These are phyloP conservation scores for Hydrocynus forskahlii DNA, from an alignment of 2,797 vertebrate species.

Conservation along the genomic window DNA sequence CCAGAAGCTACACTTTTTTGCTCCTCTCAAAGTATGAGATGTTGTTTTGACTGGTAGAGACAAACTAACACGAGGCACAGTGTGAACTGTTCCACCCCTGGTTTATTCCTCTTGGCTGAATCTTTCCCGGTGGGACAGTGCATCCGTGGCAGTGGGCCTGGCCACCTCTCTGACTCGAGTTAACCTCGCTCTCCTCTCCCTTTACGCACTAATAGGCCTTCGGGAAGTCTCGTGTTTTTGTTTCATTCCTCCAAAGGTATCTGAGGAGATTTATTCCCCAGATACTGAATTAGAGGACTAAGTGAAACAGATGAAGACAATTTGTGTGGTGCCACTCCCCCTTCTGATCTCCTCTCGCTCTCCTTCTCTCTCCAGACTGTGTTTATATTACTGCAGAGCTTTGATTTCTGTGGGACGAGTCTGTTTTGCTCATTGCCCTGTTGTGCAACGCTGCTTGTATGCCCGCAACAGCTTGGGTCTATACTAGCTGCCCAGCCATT, in stretches of 20 bases:
- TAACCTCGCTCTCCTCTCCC: conserved; percentile 35
- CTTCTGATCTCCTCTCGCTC: conserved; percentile 40
- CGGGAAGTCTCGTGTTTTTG: conserved; percentile 41
- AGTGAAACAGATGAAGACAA: conserved; percentile 64
- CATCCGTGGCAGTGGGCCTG: conserved; percentile 22
- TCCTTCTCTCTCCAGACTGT: conserved; percentile 48
- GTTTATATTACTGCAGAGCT: conserved; percentile 60
- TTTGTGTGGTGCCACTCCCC: conserved; percentile 54
- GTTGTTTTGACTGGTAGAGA: conserved; percentile 53
- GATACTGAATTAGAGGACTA: conserved; percentile 52
- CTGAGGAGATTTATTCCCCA: conserved; percentile 55
- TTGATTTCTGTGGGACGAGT: conserved; percentile 55
- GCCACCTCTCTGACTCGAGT: conserved; percentile 31
- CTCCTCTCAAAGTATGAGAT: conserved; percentile 17
- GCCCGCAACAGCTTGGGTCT: conserved; percentile 30
- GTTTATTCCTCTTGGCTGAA: conserved; percentile 21
- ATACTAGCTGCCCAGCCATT: conserved; percentile 24
- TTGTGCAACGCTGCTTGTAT: conserved; percentile 47
- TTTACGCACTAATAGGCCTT: conserved; percentile 19
- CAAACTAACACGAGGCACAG: conserved; percentile 37
- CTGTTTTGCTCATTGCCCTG: conserved; percentile 55
- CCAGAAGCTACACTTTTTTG: conserved; percentile 33
- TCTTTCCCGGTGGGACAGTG: conserved; percentile 7
- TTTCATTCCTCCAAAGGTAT: conserved; percentile 53
- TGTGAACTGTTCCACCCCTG: conserved; percentile 22